Percentiles rank a stretch among this genome's conserved stretches.
These are phyloP conservation scores for Seira ritae DNA, from an alignment of 2,888 invertebrate species.

Conservation along the genomic window DNA sequence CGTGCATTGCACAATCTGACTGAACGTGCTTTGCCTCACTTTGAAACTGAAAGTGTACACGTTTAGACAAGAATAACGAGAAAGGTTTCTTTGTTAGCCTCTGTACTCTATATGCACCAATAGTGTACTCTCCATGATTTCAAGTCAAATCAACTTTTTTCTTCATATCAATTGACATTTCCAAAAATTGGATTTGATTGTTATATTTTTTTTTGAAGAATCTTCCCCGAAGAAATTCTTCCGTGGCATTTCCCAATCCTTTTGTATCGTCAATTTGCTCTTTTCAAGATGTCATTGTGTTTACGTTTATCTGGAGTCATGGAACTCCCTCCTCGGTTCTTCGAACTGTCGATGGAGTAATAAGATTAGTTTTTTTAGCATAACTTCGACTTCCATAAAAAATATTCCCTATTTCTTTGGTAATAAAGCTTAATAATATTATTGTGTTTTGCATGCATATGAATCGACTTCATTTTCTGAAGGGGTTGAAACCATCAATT, in stretches of 20 bases:
- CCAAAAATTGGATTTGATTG: conserved; percentile 2
- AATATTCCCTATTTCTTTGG: background rate
- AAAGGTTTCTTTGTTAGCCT: too few relatives aligned
- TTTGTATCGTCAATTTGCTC: background rate
- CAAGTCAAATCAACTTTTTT: too few relatives aligned
- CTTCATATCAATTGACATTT: background rate
- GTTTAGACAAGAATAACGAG: too few relatives aligned
- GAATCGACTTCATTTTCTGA: background rate
- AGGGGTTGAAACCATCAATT: too few relatives aligned
- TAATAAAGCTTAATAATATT: conserved; percentile 17
- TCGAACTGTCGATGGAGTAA: too few relatives aligned
- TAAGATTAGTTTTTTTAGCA: background rate
- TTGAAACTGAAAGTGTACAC: too few relatives aligned
- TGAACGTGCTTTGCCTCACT: too few relatives aligned
- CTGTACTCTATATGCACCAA: too few relatives aligned
- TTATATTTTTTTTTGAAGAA: conserved; percentile 2
- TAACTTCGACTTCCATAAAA: background rate
- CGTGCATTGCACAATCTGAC: too few relatives aligned
- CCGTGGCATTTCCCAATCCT: background rate
- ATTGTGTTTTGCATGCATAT: conserved; percentile 11
- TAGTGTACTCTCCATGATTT: too few relatives aligned
- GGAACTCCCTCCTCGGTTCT: background rate
- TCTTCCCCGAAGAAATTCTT: background rate
- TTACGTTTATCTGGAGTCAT: background rate
- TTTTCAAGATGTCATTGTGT: background rate